A percentile compares a stretch with the other conserved stretches of the same genome.
phyloP scores from a whole-genome alignment of 2,113 vertebrate species.

The Pachycephala philippinensis region DNA sequence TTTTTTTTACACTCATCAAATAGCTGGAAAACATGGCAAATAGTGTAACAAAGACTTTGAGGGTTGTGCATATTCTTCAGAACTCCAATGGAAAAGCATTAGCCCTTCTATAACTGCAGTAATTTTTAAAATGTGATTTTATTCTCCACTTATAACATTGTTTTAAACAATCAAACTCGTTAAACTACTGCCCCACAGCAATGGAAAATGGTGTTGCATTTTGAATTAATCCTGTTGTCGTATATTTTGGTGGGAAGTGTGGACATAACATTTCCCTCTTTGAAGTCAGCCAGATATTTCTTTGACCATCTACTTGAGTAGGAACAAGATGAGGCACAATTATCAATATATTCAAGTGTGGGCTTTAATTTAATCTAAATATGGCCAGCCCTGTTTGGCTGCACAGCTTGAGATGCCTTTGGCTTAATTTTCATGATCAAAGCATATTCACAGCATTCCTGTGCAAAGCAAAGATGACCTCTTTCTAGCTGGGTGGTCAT shows the following conservation, averaged over 20 bases:
- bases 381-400: background rate
- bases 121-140: background rate
- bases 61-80: background rate
- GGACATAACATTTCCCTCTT: background rate
- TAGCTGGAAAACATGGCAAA: background rate
- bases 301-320: background rate
- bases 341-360: background rate
- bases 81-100: background rate
- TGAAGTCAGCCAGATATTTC: background rate
- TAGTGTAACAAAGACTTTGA: background rate
- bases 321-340: background rate
- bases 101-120: background rate
- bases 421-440: conserved; percentile 31
- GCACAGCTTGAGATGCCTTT: background rate
- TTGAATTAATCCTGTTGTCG: background rate
- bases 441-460: background rate
- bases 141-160: background rate
- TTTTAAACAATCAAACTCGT: background rate
- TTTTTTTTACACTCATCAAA: background rate
- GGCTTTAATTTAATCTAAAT: background rate
- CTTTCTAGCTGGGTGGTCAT: conserved; percentile 3
- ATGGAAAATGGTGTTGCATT: background rate
- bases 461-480: background rate
- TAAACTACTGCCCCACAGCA: background rate
- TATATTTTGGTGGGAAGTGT: background rate